Percentiles rank a stretch among this genome's conserved stretches.
Evolutionary conservation across 2,113 vertebrate species (phyloP).

Genomic region (Pteruthius melanotis): DNA sequence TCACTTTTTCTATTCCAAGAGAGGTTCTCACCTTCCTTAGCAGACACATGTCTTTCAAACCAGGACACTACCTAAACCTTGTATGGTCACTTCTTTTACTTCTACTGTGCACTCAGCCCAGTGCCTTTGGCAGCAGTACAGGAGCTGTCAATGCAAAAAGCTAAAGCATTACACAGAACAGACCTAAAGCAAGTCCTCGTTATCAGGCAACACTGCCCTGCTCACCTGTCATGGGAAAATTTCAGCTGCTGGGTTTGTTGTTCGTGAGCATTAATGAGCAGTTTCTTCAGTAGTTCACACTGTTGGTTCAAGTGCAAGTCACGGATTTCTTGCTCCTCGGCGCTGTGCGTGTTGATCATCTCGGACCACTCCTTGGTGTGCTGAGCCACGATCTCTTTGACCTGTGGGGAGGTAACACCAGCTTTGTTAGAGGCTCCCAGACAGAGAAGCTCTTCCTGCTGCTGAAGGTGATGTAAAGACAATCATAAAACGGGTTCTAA

Average conservation of each 20-base stretch:
- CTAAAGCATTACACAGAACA: not conserved
- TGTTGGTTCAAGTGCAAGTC: slow-evolving; percentile 91
- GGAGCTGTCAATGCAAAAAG: not conserved
- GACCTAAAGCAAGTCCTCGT: not conserved
- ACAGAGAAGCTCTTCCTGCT: not conserved
- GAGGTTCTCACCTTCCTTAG: accelerated
- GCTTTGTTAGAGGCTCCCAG: not conserved
- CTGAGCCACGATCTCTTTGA: slow-evolving; percentile 93
- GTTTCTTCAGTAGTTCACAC: slow-evolving; percentile 90
- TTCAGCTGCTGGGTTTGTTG: slow-evolving; percentile 93
- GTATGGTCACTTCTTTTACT: not conserved
- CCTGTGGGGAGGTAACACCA: slow-evolving; percentile 64
- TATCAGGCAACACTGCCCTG: not conserved
- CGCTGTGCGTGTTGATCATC: slow-evolving; percentile 89
- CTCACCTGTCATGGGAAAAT: slow-evolving; percentile 91
- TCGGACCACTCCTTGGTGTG: slow-evolving; percentile 99
- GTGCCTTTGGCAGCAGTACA: not conserved
- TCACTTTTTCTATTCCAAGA: not conserved
- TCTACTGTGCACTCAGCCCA: not conserved
- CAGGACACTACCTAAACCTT: not conserved
- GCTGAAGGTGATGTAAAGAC: not conserved
- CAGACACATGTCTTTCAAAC: not conserved
- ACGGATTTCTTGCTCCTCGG: slow-evolving; percentile 89
- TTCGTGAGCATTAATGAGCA: slow-evolving; percentile 86
- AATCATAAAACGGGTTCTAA: not conserved